Conservation (phyloP, 35 echinoderm and acorn worm species). For the Eucidaris tribuloides region DNA sequence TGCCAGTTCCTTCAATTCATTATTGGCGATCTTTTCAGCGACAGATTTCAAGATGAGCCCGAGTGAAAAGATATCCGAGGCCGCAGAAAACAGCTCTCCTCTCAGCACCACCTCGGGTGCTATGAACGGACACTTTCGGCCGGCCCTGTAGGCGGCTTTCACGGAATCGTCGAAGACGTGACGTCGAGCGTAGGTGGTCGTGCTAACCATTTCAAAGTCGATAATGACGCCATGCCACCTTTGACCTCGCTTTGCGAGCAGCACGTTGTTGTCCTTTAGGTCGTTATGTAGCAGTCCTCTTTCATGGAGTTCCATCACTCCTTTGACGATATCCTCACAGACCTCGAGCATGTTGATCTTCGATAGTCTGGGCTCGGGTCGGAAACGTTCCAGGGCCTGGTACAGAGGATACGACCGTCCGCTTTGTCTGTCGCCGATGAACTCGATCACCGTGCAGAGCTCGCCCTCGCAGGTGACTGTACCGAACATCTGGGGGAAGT, state of each 20-base stretch:
- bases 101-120: not conserved
- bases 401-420: not conserved
- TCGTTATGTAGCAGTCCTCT: not conserved
- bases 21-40: not conserved
- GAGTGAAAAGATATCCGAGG: not conserved
- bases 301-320: conserved; percentile 9
- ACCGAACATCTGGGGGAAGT: not conserved
- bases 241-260: not conserved
- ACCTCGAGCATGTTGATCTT: not conserved
- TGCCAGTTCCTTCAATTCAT: not conserved
- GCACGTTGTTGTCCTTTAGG: conserved; percentile 2
- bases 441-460: not conserved
- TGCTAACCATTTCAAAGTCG: not conserved
- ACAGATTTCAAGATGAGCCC: not conserved
- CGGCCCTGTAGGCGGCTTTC: not conserved
- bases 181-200: not conserved
- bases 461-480: not conserved
- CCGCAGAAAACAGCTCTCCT: not conserved
- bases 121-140: not conserved
- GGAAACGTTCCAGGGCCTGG: not conserved
- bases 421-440: not conserved
- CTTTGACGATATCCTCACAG: conserved; percentile 4
- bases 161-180: not conserved
- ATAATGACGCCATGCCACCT: not conserved
- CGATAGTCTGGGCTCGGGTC: not conserved